These are phyloP conservation scores for Rallus crepitans DNA, from an alignment of 2,797 vertebrate species.

Conservation along the genomic window DNA sequence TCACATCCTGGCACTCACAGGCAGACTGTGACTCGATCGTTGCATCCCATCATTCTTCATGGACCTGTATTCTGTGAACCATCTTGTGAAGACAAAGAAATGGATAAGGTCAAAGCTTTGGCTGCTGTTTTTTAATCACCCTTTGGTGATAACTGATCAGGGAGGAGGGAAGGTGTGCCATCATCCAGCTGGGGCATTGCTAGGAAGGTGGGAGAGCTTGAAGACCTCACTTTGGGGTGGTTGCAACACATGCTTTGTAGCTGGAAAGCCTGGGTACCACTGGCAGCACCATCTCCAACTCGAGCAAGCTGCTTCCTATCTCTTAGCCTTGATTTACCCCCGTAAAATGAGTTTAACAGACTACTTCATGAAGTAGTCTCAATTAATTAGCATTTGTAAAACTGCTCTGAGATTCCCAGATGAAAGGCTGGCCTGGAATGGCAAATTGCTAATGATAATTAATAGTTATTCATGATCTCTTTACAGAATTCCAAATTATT, in stretches of 20 bases:
- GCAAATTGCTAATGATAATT: slow-evolving; percentile 73
- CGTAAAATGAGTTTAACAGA: slow-evolving; percentile 62
- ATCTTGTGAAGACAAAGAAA: background rate
- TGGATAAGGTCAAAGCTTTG: background rate
- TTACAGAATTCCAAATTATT: slow-evolving; percentile 30
- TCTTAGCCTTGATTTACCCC: slow-evolving; percentile 51
- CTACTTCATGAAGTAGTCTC: slow-evolving; percentile 39
- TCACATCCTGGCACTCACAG: background rate
- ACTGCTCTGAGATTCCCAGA: slow-evolving; percentile 58
- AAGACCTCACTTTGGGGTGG: background rate
- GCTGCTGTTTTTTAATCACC: background rate
- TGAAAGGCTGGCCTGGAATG: slow-evolving; percentile 57
- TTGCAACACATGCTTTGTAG: accelerated
- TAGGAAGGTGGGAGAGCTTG: background rate
- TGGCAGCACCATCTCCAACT: background rate
- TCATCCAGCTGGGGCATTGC: accelerated
- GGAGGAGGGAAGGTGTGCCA: too few species aligned
- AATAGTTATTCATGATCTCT: slow-evolving; percentile 60
- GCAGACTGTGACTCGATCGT: background rate
- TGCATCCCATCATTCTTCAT: background rate
- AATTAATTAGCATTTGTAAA: slow-evolving; percentile 69
- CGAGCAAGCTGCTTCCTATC: background rate
- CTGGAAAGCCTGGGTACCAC: background rate
- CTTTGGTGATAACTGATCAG: background rate
- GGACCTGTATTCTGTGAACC: background rate